Evolutionary conservation across 2,888 invertebrate species (phyloP).

Genomic region (Drosophila pseudotakahashii): DNA sequence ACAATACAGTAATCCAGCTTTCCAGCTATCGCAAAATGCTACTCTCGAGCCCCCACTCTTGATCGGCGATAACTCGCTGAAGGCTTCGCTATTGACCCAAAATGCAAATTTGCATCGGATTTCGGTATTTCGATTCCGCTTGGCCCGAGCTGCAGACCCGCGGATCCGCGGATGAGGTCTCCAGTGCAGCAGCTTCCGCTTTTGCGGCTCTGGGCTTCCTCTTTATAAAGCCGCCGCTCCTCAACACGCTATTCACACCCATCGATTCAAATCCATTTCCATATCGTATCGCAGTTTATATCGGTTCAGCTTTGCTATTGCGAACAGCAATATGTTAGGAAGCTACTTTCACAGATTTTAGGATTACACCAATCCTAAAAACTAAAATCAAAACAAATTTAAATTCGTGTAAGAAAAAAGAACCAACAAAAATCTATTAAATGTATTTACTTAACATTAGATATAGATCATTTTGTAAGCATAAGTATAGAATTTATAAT

Average conservation of each 20-base stretch:
- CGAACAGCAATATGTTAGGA: too few species aligned
- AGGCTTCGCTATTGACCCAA: constrained; percentile 64
- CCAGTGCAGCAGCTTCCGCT: constrained; percentile 13
- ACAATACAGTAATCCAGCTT: too few species aligned
- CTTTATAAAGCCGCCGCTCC: constrained; percentile 1
- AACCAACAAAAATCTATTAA: too few species aligned
- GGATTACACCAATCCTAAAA: not conserved
- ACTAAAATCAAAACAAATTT: too few species aligned
- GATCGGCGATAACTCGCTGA: constrained; percentile 12
- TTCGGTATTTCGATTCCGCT: constrained; percentile 29
- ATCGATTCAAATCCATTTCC: not conserved
- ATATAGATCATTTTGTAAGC: too few species aligned
- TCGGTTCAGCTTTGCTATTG: not conserved
- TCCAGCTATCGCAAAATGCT: too few species aligned
- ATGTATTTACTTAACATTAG: too few species aligned
- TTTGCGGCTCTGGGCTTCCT: not conserved
- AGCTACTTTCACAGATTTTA: not conserved
- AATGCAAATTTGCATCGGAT: constrained; percentile 72
- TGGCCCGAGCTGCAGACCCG: constrained; percentile 26
- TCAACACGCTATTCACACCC: not conserved
- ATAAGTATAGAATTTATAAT: too few species aligned
- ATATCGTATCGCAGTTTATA: not conserved
- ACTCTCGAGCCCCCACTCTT: not conserved
- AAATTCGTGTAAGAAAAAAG: too few species aligned
- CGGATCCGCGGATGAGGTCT: constrained; percentile 4